Evolutionary conservation across 2,888 invertebrate species (phyloP).

Genomic region (Acleris cristana): DNA sequence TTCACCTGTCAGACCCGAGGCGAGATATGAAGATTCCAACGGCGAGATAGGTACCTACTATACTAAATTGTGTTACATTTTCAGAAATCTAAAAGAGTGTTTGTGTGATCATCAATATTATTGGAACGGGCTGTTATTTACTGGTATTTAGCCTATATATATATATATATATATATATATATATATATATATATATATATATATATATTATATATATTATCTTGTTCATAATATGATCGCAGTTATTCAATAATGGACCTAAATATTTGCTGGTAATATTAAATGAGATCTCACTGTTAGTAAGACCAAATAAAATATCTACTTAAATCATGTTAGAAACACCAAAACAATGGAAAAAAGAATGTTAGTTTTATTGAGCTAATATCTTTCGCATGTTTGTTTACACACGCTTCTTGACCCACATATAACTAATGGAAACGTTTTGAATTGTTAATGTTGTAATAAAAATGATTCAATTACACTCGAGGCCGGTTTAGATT

Average conservation of each 20-base stretch:
- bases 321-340: no score
- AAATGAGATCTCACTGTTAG: no score
- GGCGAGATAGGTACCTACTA: not conserved
- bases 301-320: no score
- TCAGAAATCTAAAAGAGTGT: slow-evolving; percentile 1
- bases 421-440: slow-evolving; percentile 51
- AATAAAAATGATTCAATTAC: slow-evolving; percentile 48
- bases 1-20: slow-evolving; percentile 22
- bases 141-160: no score
- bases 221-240: no score
- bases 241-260: no score
- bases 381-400: slow-evolving; percentile 8
- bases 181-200: no score
- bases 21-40: slow-evolving; percentile 24
- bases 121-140: not conserved
- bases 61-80: slow-evolving; percentile 22
- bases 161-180: no score
- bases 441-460: slow-evolving; percentile 54
- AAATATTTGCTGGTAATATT: no score
- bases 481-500: slow-evolving; percentile 47
- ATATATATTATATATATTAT: no score
- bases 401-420: slow-evolving; percentile 47
- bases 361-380: no score
- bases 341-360: no score
- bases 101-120: slow-evolving; percentile 2